These are phyloP conservation scores for Phymorhynchus buccinoides DNA, from an alignment of 1,140 invertebrate species.

Conservation along the genomic window DNA sequence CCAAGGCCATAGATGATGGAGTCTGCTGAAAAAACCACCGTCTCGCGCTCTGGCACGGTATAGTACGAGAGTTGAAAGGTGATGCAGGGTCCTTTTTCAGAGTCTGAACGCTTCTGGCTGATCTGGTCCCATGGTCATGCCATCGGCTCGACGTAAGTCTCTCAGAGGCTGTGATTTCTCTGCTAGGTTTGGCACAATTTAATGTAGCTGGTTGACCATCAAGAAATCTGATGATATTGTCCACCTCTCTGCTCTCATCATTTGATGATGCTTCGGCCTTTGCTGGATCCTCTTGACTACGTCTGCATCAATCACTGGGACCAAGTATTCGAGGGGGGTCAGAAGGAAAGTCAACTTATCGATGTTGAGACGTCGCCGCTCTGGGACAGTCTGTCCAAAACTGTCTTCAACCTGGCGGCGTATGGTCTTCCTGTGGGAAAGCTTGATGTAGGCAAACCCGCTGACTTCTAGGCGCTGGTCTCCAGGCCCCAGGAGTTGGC, in stretches of 20 bases:
- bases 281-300: constrained; percentile 49
- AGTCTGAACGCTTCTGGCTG: constrained; percentile 13
- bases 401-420: neutral
- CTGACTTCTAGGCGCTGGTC: too few species aligned
- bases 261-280: constrained; percentile 26
- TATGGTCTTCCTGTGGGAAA: too few species aligned
- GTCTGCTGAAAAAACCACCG: constrained; percentile 50
- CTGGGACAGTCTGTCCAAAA: neutral
- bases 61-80: neutral
- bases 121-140: constrained; percentile 36
- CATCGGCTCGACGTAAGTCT: constrained; percentile 41
- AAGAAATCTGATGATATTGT: neutral
- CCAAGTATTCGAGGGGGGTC: constrained; percentile 49
- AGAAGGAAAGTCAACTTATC: constrained; percentile 24
- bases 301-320: constrained; percentile 47
- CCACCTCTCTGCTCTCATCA: neutral
- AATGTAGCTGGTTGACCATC: constrained; percentile 39
- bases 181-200: constrained; percentile 34
- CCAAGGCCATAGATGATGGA: constrained; percentile 48
- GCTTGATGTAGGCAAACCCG: too few species aligned
- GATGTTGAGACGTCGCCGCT: constrained; percentile 72
- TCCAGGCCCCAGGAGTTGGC: neutral
- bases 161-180: neutral
- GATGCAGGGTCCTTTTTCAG: constrained; percentile 38
- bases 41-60: constrained; percentile 22